phyloP scores from a whole-genome alignment of 2,797 vertebrate genomes.

The Semotilus atromaculatus region DNA sequence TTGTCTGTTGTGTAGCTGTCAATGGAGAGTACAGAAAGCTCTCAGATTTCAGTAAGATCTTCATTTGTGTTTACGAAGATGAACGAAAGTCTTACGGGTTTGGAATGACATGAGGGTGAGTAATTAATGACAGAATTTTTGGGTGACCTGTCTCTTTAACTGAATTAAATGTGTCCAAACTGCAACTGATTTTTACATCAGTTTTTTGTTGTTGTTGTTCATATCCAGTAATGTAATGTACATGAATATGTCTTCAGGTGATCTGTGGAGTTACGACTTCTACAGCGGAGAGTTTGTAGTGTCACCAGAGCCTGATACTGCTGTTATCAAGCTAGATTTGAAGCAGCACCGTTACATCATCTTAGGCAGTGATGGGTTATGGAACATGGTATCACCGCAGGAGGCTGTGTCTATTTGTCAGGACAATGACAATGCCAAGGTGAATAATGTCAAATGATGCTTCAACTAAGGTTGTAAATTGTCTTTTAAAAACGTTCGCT shows the following conservation, averaged over 20 bases:
- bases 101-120: no score
- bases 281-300: constrained; percentile 99
- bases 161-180: neutral
- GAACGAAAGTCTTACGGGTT: no score
- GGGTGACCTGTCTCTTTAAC: neutral
- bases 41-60: no score
- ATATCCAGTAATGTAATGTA: neutral
- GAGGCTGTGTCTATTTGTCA: constrained; percentile 95
- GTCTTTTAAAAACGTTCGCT: neutral
- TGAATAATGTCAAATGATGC: constrained; percentile 59
- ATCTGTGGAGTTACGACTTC: constrained; percentile 99
- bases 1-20: no score
- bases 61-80: no score
- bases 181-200: neutral
- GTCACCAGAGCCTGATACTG: constrained; percentile 96
- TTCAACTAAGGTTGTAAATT: neutral
- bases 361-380: constrained; percentile 95
- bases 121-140: no score
- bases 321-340: constrained; percentile 92
- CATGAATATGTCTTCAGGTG: constrained; percentile 76
- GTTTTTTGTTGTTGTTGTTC: neutral
- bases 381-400: constrained; percentile 98
- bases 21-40: no score
- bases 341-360: constrained; percentile 93
- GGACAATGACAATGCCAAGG: constrained; percentile 92